These are phyloP conservation scores for Papilio machaon DNA, from an alignment of 1,140 invertebrate genomes.

Conservation along the genomic window DNA sequence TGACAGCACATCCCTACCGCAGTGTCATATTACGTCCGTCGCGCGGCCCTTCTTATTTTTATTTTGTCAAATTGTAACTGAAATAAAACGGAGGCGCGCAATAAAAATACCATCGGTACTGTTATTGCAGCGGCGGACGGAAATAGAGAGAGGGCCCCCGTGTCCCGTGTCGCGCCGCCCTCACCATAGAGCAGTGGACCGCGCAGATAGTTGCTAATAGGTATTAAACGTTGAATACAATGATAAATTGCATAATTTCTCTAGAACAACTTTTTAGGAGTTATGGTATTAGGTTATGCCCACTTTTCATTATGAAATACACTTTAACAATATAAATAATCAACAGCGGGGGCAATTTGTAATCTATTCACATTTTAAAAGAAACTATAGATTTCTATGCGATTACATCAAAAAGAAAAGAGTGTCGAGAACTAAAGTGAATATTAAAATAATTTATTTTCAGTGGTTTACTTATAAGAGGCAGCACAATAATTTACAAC, in stretches of 20 bases:
- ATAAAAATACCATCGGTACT: conserved; percentile 80
- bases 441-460: no score
- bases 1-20: conserved; percentile 44
- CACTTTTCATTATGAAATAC: no score
- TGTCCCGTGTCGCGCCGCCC: conserved; percentile 47
- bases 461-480: no score
- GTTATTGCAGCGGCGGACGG: conserved; percentile 70
- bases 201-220: background rate
- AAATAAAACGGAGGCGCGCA: conserved; percentile 76
- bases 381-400: no score
- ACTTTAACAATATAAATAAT: no score
- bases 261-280: no score
- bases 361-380: no score
- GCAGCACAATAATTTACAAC: background rate
- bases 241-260: background rate
- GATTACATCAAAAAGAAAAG: no score
- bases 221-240: background rate
- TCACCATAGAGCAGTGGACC: conserved; percentile 25
- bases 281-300: no score
- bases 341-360: no score
- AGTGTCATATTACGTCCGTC: conserved; percentile 73
- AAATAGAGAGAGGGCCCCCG: conserved; percentile 61
- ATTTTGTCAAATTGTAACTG: conserved; percentile 81
- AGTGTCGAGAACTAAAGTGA: no score
- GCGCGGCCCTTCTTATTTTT: conserved; percentile 75